Percentiles rank a stretch among this genome's conserved stretches.
These are phyloP conservation scores for Atta texana DNA, from an alignment of 1,140 invertebrate species.

Conservation along the genomic window DNA sequence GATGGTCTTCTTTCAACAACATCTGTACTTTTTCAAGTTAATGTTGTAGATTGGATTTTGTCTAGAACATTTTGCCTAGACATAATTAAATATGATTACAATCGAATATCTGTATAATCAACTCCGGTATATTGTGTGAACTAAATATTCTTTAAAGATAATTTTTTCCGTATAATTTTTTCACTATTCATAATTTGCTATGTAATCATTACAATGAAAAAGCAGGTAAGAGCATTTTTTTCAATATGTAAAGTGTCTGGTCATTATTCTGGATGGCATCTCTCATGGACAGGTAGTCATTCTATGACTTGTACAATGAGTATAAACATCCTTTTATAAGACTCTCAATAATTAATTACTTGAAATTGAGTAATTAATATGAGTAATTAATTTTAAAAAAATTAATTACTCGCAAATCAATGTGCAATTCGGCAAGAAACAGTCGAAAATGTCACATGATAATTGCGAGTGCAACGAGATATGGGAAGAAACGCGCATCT, in stretches of 20 bases:
- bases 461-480: too few species aligned
- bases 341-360: too few species aligned
- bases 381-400: too few species aligned
- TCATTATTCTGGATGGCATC: too few species aligned
- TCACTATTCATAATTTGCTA: neutral
- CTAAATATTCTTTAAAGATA: slow-evolving; percentile 3
- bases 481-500: too few species aligned
- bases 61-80: slow-evolving; percentile 1
- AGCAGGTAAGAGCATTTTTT: neutral
- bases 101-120: slow-evolving; percentile 32
- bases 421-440: too few species aligned
- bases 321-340: too few species aligned
- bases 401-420: too few species aligned
- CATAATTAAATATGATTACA: slow-evolving; percentile 17
- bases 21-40: neutral
- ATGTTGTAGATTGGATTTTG: neutral
- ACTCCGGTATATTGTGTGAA: neutral
- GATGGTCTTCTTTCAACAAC: neutral
- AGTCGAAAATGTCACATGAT: too few species aligned
- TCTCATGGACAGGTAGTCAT: too few species aligned
- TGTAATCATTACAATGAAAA: neutral
- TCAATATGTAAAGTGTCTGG: neutral
- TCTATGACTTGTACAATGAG: too few species aligned
- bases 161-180: neutral
- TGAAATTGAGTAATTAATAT: too few species aligned